phyloP scores from a whole-genome alignment of 2,797 vertebrate species.

The Platalea minor region DNA sequence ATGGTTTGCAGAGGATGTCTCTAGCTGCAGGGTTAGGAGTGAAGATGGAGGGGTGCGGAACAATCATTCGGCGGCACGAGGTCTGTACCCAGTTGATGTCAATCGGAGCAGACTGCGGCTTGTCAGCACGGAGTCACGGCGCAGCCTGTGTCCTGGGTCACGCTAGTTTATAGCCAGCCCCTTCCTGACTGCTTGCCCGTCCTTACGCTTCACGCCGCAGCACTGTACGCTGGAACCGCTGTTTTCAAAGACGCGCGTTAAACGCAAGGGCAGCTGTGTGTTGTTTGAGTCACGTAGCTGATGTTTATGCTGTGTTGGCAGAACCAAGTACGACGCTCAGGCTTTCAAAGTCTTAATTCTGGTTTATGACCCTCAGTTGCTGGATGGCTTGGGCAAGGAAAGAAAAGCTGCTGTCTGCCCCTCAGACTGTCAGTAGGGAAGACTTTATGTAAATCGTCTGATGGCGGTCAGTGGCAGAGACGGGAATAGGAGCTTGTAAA shows the following conservation, averaged over 20 bases:
- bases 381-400: neutral
- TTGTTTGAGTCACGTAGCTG: neutral
- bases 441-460: neutral
- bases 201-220: neutral
- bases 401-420: neutral
- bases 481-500: neutral
- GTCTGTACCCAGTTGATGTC: neutral
- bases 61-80: neutral
- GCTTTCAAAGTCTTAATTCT: neutral
- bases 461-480: neutral
- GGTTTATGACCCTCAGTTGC: neutral
- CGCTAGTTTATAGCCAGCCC: neutral
- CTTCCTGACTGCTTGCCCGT: neutral
- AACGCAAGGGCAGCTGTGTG: neutral
- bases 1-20: neutral
- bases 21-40: neutral
- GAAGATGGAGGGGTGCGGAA: neutral
- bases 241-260: neutral
- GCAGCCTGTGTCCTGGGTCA: neutral
- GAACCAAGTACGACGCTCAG: neutral
- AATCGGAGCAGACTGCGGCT: neutral
- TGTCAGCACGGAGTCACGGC: neutral
- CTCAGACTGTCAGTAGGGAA: neutral
- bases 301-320: slow-evolving; percentile 12
- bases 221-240: neutral